Evolutionary conservation across 2,888 invertebrate species (phyloP).

Genomic region (Papilio elwesi): DNA sequence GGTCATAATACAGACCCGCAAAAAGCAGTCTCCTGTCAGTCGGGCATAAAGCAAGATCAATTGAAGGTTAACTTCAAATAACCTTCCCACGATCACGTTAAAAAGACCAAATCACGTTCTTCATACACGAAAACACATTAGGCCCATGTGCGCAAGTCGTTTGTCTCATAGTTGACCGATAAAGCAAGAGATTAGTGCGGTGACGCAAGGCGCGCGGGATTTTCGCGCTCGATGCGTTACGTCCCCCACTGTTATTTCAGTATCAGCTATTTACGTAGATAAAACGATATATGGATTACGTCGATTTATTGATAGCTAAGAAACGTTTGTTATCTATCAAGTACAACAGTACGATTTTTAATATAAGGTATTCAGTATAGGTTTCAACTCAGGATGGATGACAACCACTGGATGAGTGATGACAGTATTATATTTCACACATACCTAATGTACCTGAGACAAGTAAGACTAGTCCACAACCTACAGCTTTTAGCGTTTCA

Average conservation of each 20-base stretch:
- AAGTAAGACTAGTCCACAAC: too few species aligned
- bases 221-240: neutral
- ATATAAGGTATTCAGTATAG: neutral
- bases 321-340: neutral
- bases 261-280: conserved; percentile 16
- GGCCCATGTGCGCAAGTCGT: conserved; percentile 5
- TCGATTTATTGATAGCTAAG: neutral
- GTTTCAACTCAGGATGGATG: too few species aligned
- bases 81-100: neutral
- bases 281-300: neutral
- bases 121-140: neutral
- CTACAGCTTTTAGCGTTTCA: too few species aligned
- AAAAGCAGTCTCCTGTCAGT: neutral
- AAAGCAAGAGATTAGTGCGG: conserved; percentile 16
- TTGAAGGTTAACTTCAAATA: neutral
- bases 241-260: conserved; percentile 4
- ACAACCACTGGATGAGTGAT: too few species aligned
- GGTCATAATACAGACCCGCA: too few species aligned
- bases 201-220: conserved; percentile 24
- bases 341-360: neutral
- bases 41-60: neutral
- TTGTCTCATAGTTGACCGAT: conserved; percentile 28
- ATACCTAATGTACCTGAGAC: too few species aligned
- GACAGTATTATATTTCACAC: too few species aligned
- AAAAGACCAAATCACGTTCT: neutral